Base-by-base conservation (phyloP, 2,113 vertebrate genomes). In the Tupaia chinensis region DNA sequence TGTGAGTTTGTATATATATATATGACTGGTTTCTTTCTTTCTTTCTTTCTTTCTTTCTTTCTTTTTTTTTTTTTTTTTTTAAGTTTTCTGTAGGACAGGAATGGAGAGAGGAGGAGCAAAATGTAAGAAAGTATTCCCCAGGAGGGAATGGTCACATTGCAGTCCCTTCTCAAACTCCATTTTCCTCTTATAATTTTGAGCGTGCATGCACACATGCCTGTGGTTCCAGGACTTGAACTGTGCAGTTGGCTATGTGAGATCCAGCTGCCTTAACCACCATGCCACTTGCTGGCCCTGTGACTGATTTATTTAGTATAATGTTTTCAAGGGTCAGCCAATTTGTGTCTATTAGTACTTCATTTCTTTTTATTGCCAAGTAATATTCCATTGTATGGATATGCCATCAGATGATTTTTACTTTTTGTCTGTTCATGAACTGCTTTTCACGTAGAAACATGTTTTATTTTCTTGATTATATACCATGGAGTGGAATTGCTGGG, bases 291-390 rank as follows among this genome's bases (percentile, higher is more conserved):
- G 44, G 44, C 44, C 44, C 44, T 44, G 44, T 44, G 44, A 44
- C 44, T 44, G 44, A 44, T 44, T 44, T 44, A 74, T 12, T 78
- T 88, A 54, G 14, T 66, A 8, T 77, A 82, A 70, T 76, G 13
- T 63, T 94, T 91, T 96, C 16, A 63, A 87, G 74, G 22, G 9
- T 87, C 54, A 84, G n/a, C 13, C n/a, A 60, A 89, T 27, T 68
- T 80, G 16, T 44, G 69, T 88, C 2, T 87, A 76, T 69, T 23
- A 85, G 25, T 80, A 69, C 34, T 92, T 94, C 17, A 74, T 87
- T 95, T 87, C 32, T 92, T 83, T 89, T 81, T 70, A 70, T 89
- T 90, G 34, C 16, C 79, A 61, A 70, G 58, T 70, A 90, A 16
- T 84, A 61, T 11, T 66, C 32, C 27, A 61, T 72, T 72, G 11